Conservation (phyloP, 2,888 invertebrate species). For the Zootermopsis nevadensis region DNA sequence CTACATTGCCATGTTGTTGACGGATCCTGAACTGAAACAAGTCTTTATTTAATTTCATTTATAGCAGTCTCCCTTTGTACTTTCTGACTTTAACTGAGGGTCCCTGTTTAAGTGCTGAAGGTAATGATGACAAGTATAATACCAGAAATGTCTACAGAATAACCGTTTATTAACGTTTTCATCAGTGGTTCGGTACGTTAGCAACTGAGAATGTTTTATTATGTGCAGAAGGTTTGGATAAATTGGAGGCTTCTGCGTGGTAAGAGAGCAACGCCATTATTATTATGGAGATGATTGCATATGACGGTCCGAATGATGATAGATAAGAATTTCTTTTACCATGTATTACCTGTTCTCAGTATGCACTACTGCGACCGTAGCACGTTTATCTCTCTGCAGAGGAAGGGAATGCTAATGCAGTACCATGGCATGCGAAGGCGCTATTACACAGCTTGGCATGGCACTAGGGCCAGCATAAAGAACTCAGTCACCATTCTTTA, state of each 20-base stretch:
- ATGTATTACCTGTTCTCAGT: not conserved
- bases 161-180: not conserved
- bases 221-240: not conserved
- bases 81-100: no score
- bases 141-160: no score
- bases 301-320: constrained; percentile 7
- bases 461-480: not conserved
- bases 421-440: not conserved
- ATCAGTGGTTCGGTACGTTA: not conserved
- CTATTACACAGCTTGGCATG: not conserved
- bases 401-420: constrained; percentile 13
- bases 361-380: not conserved
- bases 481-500: not conserved
- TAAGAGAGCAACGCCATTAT: constrained; percentile 11
- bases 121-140: no score
- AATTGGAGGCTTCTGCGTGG: not conserved
- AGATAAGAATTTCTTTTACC: not conserved
- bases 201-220: not conserved
- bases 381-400: constrained; percentile 9
- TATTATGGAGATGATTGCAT: constrained; percentile 18
- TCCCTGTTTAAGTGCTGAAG: no score
- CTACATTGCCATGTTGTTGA: no score
- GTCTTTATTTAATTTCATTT: no score
- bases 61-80: no score
- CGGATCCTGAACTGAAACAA: no score